Percentiles rank a stretch among this genome's conserved stretches.
These are phyloP conservation scores for Lepidurus arcticus DNA, from an alignment of 1,140 invertebrate species.

Conservation along the genomic window DNA sequence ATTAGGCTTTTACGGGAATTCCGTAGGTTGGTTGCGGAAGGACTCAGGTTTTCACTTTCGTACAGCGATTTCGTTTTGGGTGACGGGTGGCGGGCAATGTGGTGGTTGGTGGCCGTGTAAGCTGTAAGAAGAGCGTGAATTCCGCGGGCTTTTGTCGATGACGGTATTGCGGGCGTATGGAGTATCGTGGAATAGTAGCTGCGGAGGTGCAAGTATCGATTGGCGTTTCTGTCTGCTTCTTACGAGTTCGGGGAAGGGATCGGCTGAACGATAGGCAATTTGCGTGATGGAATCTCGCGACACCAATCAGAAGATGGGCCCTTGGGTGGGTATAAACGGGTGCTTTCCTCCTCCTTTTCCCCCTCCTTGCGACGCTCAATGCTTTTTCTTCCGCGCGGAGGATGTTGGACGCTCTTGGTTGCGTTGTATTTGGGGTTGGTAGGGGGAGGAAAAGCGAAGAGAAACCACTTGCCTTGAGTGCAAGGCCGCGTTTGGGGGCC, in stretches of 20 bases:
- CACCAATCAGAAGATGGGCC: conserved; percentile 30
- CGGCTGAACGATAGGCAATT: conserved; percentile 31
- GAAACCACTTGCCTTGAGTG: conserved; percentile 21
- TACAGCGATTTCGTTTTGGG: neutral
- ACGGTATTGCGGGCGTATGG: conserved; percentile 5
- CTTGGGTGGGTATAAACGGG: neutral
- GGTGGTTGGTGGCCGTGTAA: neutral
- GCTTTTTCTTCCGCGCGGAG: neutral
- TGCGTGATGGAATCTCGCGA: conserved; percentile 32
- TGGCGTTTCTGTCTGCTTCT: conserved; percentile 21
- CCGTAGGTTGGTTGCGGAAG: neutral
- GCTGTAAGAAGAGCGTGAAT: neutral
- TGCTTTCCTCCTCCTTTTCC: neutral
- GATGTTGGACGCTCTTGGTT: neutral
- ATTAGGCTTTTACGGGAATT: conserved; percentile 18
- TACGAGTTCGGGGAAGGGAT: conserved; percentile 19
- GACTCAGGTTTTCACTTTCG: neutral
- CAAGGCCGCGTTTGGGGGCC: conserved; percentile 8
- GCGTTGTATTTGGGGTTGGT: neutral
- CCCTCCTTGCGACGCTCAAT: neutral
- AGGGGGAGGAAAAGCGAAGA: conserved; percentile 7
- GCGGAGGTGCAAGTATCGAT: conserved; percentile 13
- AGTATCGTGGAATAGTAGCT: neutral
- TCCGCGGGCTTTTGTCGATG: neutral
- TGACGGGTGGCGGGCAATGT: neutral